phyloP scores from a whole-genome alignment of 2,113 vertebrate species.

The Otis tarda region DNA sequence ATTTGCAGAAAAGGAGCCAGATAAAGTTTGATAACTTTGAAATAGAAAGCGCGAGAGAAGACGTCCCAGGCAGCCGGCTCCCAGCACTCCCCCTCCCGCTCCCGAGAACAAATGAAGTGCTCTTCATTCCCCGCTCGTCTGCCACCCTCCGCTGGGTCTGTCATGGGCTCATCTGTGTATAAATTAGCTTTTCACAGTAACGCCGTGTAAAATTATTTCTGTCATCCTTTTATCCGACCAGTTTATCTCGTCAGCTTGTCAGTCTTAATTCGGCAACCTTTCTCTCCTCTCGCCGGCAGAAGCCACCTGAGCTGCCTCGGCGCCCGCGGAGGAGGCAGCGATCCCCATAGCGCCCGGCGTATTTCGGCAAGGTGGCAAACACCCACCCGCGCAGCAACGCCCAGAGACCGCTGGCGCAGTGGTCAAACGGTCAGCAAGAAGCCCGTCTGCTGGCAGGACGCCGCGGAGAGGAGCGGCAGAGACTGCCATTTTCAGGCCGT shows the following conservation, averaged over 20 bases:
- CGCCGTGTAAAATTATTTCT: slow-evolving; percentile 68
- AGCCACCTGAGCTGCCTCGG: not conserved
- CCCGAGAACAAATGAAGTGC: slow-evolving; percentile 57
- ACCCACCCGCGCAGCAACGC: fast-evolving
- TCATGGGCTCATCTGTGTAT: slow-evolving; percentile 70
- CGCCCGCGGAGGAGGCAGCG: not conserved
- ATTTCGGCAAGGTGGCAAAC: not conserved
- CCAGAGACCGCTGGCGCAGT: fast-evolving
- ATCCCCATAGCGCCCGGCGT: not conserved
- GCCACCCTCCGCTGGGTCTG: slow-evolving; percentile 66
- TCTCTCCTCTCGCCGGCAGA: not conserved
- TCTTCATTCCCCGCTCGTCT: slow-evolving; percentile 43
- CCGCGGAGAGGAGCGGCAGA: fast-evolving
- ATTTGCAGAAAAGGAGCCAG: slow-evolving; percentile 35
- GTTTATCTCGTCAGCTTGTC: slow-evolving; percentile 71
- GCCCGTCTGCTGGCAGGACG: not conserved
- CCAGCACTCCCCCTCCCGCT: not conserved
- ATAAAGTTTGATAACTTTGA: slow-evolving; percentile 44
- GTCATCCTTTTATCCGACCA: slow-evolving; percentile 70
- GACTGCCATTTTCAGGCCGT: not conserved
- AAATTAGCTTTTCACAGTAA: slow-evolving; percentile 73
- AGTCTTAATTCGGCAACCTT: slow-evolving; percentile 40
- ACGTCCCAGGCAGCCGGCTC: not conserved
- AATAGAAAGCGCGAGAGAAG: not conserved
- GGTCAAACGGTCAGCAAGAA: not conserved